Evolutionary conservation across 2,113 vertebrate species (phyloP), one percentile per base, ranked within the genome.

Genomic region (Cercopithecus mona): DNA sequence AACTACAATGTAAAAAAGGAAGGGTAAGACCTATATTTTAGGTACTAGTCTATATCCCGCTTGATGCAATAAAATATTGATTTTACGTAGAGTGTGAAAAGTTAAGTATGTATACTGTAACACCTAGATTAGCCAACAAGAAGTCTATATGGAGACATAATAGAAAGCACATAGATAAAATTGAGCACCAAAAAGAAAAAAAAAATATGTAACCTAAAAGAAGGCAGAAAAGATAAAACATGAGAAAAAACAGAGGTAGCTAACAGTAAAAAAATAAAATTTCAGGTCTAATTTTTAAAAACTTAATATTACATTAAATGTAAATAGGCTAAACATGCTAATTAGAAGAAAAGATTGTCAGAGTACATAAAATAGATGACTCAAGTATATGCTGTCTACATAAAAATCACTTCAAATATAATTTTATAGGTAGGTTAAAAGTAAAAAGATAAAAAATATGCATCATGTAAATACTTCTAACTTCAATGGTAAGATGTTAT

Each of bases 211-310:
- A 64, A 90, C 59, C 30, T 43, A 22, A 91, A 79, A 73, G 30
- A 75, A 79, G 4, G 35, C n/a, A 84, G 32, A 55, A 55, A 88
- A 88, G 27, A 10, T 12, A 50, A 91, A 93, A 70, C 11, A 66
- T 64, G 61, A 45, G 38, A 61, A 86, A 76, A 78, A 78, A 48
- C 20, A 66, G 14, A 80, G 1, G 3, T 84, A 88, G 35, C 30
- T 79, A 73, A 72, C 5, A 95, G 20, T 80, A 79, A 90, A 32
- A 73, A 61, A 86, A 80, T 76, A 75, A 90, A 95, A 72, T 90
- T 78, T 11, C 8, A 82, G 32, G 25, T 2, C 8, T 68, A 76
- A 78, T 52, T 3, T 50, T 35, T 9, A 30, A 76, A 88, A 61
- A 38, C 18, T 20, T 9, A 90, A 57, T 45, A 64, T 30, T 79